These are phyloP conservation scores for Apamea anceps DNA, from an alignment of 2,888 invertebrate species.

Conservation along the genomic window DNA sequence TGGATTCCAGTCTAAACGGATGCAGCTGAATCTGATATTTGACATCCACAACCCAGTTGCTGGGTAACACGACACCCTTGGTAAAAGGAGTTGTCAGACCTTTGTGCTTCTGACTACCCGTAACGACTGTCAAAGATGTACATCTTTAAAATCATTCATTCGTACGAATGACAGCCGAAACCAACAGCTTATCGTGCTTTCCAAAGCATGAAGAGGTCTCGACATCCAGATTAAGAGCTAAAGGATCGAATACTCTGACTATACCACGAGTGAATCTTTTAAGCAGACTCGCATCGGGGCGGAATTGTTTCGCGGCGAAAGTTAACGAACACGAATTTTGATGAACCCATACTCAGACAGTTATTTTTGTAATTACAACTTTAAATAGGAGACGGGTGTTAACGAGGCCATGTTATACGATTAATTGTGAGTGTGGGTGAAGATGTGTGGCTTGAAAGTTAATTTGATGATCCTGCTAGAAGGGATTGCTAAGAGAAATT, in stretches of 20 bases:
- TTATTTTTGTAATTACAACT: slow-evolving; percentile 76
- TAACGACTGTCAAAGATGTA: background rate
- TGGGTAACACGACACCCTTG: background rate
- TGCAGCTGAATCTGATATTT: background rate
- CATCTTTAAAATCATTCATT: no score
- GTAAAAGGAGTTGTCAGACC: background rate
- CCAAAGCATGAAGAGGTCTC: background rate
- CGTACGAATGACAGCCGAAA: no score
- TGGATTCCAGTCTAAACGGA: background rate
- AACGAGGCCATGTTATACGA: slow-evolving; percentile 58
- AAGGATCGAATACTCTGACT: slow-evolving; percentile 44
- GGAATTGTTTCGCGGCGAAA: slow-evolving; percentile 75
- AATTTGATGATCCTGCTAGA: background rate
- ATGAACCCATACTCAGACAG: slow-evolving; percentile 73
- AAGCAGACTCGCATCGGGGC: slow-evolving; percentile 68
- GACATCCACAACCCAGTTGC: background rate
- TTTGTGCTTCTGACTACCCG: background rate
- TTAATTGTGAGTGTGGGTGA: slow-evolving; percentile 32
- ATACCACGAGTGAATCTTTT: slow-evolving; percentile 55
- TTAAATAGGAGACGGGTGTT: slow-evolving; percentile 64
- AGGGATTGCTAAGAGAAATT: background rate
- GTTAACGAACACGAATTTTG: slow-evolving; percentile 79
- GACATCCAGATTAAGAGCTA: background rate
- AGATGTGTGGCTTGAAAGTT: slow-evolving; percentile 1
- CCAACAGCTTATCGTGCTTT: background rate